Conservation (phyloP, 2,113 vertebrate genomes). For the Gavialis gangeticus region DNA sequence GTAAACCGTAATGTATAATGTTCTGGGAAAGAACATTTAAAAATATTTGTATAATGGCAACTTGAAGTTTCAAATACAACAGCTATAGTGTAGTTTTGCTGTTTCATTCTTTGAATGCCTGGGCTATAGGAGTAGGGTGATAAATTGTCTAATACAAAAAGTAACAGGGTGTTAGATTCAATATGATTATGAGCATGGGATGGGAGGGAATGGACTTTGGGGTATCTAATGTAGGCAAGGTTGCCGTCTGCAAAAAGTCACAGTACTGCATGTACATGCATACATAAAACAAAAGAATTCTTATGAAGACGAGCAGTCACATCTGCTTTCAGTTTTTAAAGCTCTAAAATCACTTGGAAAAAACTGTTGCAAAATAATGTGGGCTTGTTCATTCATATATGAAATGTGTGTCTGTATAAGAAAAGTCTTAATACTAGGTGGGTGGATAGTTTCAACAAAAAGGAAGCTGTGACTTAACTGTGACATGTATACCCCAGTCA, state of each 20-base stretch:
- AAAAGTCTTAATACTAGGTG: too few relatives aligned
- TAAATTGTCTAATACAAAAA: too few relatives aligned
- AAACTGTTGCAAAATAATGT: neutral
- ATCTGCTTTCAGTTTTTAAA: neutral
- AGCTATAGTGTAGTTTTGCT: neutral
- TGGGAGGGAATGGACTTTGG: too few relatives aligned
- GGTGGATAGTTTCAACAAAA: too few relatives aligned
- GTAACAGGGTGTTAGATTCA: too few relatives aligned
- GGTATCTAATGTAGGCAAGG: too few relatives aligned
- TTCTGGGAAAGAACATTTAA: neutral
- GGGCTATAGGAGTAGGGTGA: neutral
- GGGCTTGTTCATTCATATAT: too few relatives aligned
- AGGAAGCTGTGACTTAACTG: neutral
- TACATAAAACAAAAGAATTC: neutral
- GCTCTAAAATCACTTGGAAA: neutral
- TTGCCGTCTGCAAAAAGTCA: too few relatives aligned
- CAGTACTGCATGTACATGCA: too few relatives aligned
- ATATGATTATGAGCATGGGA: too few relatives aligned
- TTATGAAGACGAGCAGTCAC: neutral
- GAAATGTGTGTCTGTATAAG: too few relatives aligned
- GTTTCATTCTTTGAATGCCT: neutral
- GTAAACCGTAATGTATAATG: neutral
- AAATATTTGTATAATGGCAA: neutral
- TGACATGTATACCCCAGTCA: rapidly evolving
- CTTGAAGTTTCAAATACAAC: too few relatives aligned